Conservation (phyloP, 2,113 vertebrate genomes). For the Anser brachyrhynchus region DNA sequence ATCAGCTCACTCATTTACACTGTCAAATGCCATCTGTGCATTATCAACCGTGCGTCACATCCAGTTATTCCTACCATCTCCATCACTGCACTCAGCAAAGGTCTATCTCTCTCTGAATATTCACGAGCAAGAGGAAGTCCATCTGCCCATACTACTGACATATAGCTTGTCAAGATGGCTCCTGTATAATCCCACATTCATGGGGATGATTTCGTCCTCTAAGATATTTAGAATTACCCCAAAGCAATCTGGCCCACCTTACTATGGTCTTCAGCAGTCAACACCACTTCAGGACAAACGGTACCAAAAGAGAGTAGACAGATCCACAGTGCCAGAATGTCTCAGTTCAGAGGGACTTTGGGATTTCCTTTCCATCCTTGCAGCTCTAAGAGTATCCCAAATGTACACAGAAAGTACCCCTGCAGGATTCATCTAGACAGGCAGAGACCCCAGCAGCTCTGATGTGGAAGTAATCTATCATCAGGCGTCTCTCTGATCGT, state of each 20-base stretch:
- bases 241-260: background rate
- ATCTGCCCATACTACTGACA: background rate
- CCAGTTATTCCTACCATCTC: conserved; percentile 49
- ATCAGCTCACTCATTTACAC: conserved; percentile 55
- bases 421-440: background rate
- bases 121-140: background rate
- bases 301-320: background rate
- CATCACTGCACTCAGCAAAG: background rate
- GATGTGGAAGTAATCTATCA: background rate
- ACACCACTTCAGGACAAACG: background rate
- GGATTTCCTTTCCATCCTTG: background rate
- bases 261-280: background rate
- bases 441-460: background rate
- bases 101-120: conserved; percentile 20
- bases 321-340: background rate
- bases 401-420: background rate
- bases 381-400: background rate
- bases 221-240: background rate
- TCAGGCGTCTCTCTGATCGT: background rate
- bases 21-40: conserved; percentile 49
- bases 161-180: background rate
- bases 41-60: conserved; percentile 33
- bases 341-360: background rate
- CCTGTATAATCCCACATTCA: background rate
- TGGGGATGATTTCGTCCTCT: background rate